phyloP scores from a whole-genome alignment of 1,140 invertebrate genomes.

The Camponotus vicinus region DNA sequence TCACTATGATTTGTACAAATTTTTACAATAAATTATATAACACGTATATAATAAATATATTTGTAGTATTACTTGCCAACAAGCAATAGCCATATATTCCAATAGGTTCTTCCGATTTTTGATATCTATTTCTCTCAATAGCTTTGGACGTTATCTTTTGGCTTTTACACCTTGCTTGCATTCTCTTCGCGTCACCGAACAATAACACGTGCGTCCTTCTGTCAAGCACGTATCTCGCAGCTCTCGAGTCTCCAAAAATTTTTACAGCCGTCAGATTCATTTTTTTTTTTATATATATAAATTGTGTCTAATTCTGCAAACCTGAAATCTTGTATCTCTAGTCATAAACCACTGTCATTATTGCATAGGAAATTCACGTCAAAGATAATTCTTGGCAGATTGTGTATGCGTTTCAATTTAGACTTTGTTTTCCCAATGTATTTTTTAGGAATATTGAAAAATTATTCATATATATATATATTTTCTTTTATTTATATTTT shows the following conservation, averaged over 20 bases:
- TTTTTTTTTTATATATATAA: not conserved
- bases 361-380: not conserved
- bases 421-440: no score
- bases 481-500: no score
- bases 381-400: no score
- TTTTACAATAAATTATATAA: slow-evolving; percentile 22
- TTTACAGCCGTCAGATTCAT: slow-evolving; percentile 51
- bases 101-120: slow-evolving; percentile 28
- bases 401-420: no score
- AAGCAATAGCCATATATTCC: slow-evolving; percentile 70
- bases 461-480: no score
- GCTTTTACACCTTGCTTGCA: not conserved
- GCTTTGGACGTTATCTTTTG: not conserved
- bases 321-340: not conserved
- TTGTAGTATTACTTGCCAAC: slow-evolving; percentile 72
- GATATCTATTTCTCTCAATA: not conserved
- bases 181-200: slow-evolving; percentile 7
- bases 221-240: not conserved
- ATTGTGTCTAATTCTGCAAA: not conserved
- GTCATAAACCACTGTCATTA: not conserved
- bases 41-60: not conserved
- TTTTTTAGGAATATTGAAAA: no score
- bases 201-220: not conserved
- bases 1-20: not conserved
- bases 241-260: not conserved